A percentile compares a stretch with the other conserved stretches of the same genome.
phyloP scores from a whole-genome alignment of 2,797 vertebrate genomes.

The Parambassis ranga region DNA sequence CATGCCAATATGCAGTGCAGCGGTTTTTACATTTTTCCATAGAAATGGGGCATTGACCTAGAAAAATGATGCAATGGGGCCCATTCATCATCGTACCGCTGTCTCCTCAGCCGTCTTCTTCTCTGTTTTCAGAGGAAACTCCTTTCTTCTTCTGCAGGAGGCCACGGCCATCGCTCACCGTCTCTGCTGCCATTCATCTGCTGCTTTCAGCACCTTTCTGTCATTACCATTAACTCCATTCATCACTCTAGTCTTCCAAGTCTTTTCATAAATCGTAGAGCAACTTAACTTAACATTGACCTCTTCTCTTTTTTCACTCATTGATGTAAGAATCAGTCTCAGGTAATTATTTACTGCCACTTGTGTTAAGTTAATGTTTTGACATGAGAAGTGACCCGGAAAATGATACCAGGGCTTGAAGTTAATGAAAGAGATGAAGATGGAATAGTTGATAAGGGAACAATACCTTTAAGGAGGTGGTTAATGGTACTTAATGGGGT shows the following conservation, averaged over 20 bases:
- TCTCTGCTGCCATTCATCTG: slow-evolving; percentile 25
- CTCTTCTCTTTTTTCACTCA: slow-evolving; percentile 1
- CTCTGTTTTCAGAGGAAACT: neutral
- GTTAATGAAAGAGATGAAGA: slow-evolving; percentile 38
- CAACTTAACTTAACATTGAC: neutral
- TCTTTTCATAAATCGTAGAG: slow-evolving; percentile 18
- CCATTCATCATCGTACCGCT: slow-evolving; percentile 35
- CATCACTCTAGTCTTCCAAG: slow-evolving; percentile 25
- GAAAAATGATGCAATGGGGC: slow-evolving; percentile 32
- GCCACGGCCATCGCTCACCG: slow-evolving; percentile 24
- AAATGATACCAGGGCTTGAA: slow-evolving; percentile 13
- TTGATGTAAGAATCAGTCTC: neutral
- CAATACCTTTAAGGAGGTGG: slow-evolving; percentile 3
- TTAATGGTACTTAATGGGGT: slow-evolving; percentile 15
- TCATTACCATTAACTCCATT: slow-evolving; percentile 30
- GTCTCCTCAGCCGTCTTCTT: slow-evolving; percentile 22
- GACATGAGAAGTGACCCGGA: slow-evolving; percentile 18
- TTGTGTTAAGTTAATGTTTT: slow-evolving; percentile 31
- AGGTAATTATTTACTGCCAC: slow-evolving; percentile 23
- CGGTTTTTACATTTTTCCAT: neutral
- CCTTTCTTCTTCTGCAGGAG: slow-evolving; percentile 33
- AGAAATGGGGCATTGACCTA: slow-evolving; percentile 27
- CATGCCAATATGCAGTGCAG: slow-evolving; percentile 18
- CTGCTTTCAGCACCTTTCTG: slow-evolving; percentile 9
- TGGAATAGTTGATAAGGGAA: slow-evolving; percentile 8